These are phyloP conservation scores for Agrilus biguttatus DNA, from an alignment of 2,888 invertebrate species.

Conservation along the genomic window DNA sequence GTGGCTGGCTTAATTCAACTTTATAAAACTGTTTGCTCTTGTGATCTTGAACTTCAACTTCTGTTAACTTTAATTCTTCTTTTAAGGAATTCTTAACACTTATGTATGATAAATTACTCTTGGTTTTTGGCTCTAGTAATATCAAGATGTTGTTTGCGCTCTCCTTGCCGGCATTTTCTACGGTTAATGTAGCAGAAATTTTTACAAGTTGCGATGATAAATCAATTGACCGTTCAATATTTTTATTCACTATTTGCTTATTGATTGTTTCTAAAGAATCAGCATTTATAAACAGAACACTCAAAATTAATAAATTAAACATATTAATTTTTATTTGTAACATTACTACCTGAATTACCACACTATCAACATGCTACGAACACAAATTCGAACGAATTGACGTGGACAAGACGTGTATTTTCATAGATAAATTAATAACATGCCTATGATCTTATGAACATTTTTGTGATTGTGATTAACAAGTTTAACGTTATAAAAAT, in stretches of 20 bases:
- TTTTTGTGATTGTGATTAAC: too few species aligned
- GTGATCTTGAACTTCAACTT: slow-evolving; percentile 32
- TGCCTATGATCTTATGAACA: too few species aligned
- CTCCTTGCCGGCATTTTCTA: slow-evolving; percentile 70
- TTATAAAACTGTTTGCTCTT: slow-evolving; percentile 21
- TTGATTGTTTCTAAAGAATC: slow-evolving; percentile 30
- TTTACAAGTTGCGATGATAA: slow-evolving; percentile 81
- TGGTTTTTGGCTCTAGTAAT: slow-evolving; percentile 48
- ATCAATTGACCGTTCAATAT: slow-evolving; percentile 78
- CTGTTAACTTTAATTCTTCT: slow-evolving; percentile 36
- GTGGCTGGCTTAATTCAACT: slow-evolving; percentile 40
- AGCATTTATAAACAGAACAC: not conserved
- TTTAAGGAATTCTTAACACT: slow-evolving; percentile 50
- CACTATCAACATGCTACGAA: too few species aligned
- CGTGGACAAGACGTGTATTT: too few species aligned
- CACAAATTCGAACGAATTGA: too few species aligned
- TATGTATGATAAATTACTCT: slow-evolving; percentile 57
- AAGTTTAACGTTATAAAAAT: too few species aligned
- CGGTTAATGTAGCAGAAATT: slow-evolving; percentile 59
- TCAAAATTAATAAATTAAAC: too few species aligned
- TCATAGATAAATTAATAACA: too few species aligned
- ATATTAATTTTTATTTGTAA: too few species aligned
- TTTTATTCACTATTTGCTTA: slow-evolving; percentile 51
- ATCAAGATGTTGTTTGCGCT: slow-evolving; percentile 56
- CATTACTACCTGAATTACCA: too few species aligned